Base-by-base conservation (phyloP, 2,888 invertebrate species). In the Stramonita haemastoma region DNA sequence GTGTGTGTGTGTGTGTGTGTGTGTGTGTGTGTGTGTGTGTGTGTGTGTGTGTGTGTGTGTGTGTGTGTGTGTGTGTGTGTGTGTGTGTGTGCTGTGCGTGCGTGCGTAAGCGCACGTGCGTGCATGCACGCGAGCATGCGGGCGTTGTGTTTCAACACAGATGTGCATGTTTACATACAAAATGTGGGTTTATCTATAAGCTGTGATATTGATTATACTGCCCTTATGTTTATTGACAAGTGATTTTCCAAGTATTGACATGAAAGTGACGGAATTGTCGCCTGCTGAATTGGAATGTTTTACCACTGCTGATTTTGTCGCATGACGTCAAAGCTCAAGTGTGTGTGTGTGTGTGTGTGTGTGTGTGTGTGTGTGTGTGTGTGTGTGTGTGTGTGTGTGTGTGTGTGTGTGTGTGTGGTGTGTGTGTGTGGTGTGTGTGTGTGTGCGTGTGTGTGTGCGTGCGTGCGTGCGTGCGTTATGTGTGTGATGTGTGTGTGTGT, bases 311-410 rank as follows among this genome's bases (percentile, higher is more conserved):
- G 46, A 46, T 46, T 46, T 46, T 46, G 46, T 46, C 4, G 46
- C 8, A 8, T 46, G 46, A 46, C 46, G 46, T 46, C 66, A 66
- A 46, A 46, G 46, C 46, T 46, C n/a, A 8, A n/a, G n/a, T 73
- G n/a, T n/a, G n/a, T 70, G 70, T 70, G 70, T 70, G 70, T 70
- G 70, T 70, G 70, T 70, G 70, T 70, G 15, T 17, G 15, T 70
- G 70, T 70, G 70, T 70, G 70, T 70, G 73, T 73, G 73, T 73
- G n/a, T n/a, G n/a, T 73, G 73, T 73, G 22, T 73, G 73, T 73
- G 73, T 73, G 22, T 73, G 73, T 73, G 73, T 73, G n/a, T n/a
- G n/a, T 73, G 73, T 73, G 73, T 73, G 73, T 73, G 73, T 73
- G 73, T 73, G n/a, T n/a, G 15, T 70, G 70, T 70, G 70, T 26